Evolutionary conservation across 2,888 invertebrate genomes (phyloP), one percentile per base, ranked within the genome.

Genomic region (Bruchidius siliquastri): DNA sequence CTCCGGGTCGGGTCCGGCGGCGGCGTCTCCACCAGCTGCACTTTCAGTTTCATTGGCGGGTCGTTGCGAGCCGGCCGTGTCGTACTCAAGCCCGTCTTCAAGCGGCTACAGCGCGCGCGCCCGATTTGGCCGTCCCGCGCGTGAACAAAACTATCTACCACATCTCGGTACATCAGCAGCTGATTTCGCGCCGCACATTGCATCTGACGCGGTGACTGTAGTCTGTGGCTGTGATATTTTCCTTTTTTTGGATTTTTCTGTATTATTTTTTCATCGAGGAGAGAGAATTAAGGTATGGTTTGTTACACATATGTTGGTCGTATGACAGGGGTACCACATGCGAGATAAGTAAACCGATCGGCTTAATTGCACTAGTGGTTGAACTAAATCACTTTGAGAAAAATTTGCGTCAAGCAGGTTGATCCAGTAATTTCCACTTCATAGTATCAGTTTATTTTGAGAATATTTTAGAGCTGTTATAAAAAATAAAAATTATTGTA

Each of bases 31-130:
- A 8, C 26, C 26, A 8, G 49, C 49, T 13, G 49, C 79, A 84
- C 84, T 84, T 84, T 84, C 84, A 84, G 84, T 84, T 84, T 84
- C 84, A 83, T 84, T 83, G 81, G 89, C 89, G 89, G 87, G 88
- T 87, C 87, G 87, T 87, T 87, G 87, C 87, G 85, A 87, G 86
- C 85, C 84, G 83, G 86, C 83, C 80, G 84, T 83, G 74, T 73
- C 80, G 87, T 83, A 87, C 85, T 85, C 84, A 86, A 87, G 86
- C 86, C 85, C 77, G 74, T 78, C 77, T 30, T 8, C 4, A 30
- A 30, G 30, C 30, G 30, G 30, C 30, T 30, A 8, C 3, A 30
- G 30, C 78, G 78, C 79, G 79, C 79, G 74, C 74, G 70, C 49
- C 49, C 49, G 49, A 49, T 49, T 49, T 49, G 49, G 49, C 49